Percentiles rank a stretch among this genome's conserved stretches.
Conservation (phyloP, 2,113 vertebrate species). For the Xiphophorus hellerii region DNA sequence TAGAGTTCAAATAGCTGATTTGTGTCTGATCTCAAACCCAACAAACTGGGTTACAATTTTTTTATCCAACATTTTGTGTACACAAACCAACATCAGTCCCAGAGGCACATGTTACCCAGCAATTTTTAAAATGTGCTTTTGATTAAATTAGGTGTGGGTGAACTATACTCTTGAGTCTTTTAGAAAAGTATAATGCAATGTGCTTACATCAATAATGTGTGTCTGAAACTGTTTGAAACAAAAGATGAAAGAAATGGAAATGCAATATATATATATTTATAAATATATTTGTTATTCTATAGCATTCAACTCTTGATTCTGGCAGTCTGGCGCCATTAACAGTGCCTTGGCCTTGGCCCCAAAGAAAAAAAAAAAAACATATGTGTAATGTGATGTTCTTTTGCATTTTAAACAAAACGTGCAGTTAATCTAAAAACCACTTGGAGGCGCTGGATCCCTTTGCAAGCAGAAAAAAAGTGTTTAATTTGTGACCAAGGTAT, state of each 20-base stretch:
- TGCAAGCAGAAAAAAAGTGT: neutral
- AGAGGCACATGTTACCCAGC: too few relatives aligned
- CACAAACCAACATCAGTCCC: too few relatives aligned
- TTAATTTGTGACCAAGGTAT: slow-evolving; percentile 34
- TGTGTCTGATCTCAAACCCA: too few relatives aligned
- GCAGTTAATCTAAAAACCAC: slow-evolving; percentile 16
- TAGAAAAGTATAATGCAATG: too few relatives aligned
- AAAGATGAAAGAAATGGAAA: too few relatives aligned
- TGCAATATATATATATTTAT: too few relatives aligned
- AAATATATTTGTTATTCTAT: neutral
- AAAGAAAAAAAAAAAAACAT: neutral
- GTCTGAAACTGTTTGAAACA: too few relatives aligned
- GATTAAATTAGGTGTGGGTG: neutral
- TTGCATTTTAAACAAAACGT: neutral
- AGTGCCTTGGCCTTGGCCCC: neutral
- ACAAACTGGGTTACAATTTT: too few relatives aligned
- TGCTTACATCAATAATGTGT: too few relatives aligned
- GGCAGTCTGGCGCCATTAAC: neutral
- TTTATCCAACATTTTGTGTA: too few relatives aligned
- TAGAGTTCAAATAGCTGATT: too few relatives aligned
- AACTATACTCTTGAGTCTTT: too few relatives aligned
- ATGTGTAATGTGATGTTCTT: neutral
- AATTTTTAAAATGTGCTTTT: neutral
- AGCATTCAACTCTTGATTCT: neutral
- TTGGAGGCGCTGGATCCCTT: slow-evolving; percentile 55